A percentile compares a stretch with the other conserved stretches of the same genome.
phyloP scores from a whole-genome alignment of 2,888 invertebrate genomes.

The Dryocosmus kuriphilus region DNA sequence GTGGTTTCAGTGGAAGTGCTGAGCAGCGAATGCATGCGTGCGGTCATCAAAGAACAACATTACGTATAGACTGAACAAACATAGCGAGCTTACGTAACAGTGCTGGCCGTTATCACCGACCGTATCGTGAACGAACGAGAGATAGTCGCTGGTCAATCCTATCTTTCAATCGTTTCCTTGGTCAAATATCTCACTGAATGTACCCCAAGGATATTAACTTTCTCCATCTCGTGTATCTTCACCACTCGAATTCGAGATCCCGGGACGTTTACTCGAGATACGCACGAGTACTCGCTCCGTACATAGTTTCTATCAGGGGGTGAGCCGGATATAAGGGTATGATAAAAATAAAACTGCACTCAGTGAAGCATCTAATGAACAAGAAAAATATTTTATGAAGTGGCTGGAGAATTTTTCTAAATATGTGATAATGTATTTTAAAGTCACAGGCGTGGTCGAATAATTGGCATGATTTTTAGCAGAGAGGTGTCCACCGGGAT shows the following conservation, averaged over 20 bases:
- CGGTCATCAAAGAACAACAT: slow-evolving; percentile 56
- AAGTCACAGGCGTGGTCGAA: too few relatives aligned
- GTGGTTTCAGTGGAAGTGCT: slow-evolving; percentile 48
- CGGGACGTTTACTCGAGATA: slow-evolving; percentile 72
- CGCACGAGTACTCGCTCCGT: slow-evolving; percentile 45
- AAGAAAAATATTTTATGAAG: slow-evolving; percentile 6
- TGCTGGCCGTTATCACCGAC: slow-evolving; percentile 57
- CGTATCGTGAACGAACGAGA: slow-evolving; percentile 57
- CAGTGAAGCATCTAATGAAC: slow-evolving; percentile 1
- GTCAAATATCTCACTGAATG: slow-evolving; percentile 74
- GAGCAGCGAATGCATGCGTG: slow-evolving; percentile 49
- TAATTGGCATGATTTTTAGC: too few relatives aligned
- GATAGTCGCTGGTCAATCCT: slow-evolving; percentile 69
- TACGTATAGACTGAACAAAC: slow-evolving; percentile 66
- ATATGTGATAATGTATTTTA: too few relatives aligned
- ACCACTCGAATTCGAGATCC: slow-evolving; percentile 68
- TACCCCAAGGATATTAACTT: slow-evolving; percentile 64
- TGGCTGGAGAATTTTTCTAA: too few relatives aligned
- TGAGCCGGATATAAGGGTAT: not conserved
- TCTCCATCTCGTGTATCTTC: slow-evolving; percentile 56
- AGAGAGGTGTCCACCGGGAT: too few relatives aligned
- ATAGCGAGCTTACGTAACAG: slow-evolving; percentile 50
- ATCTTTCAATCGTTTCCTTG: slow-evolving; percentile 73
- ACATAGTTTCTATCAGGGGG: slow-evolving; percentile 19
- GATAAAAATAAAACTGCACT: slow-evolving; percentile 11